These are phyloP conservation scores for Brenthis hecate DNA, from an alignment of 2,888 invertebrate species.

Conservation along the genomic window DNA sequence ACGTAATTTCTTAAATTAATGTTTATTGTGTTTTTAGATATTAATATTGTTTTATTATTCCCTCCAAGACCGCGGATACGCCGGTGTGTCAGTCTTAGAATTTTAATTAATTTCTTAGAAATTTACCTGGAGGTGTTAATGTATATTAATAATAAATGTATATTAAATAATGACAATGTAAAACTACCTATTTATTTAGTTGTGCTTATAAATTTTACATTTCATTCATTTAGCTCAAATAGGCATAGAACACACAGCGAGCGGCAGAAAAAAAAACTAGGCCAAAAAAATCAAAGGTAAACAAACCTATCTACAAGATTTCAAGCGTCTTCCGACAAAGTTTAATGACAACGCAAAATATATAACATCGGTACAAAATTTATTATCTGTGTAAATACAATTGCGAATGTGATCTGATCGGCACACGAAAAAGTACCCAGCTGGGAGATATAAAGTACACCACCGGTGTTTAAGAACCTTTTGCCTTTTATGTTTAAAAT, in stretches of 20 bases:
- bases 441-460: slow-evolving; percentile 38
- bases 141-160: no score
- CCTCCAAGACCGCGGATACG: no score
- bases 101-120: no score
- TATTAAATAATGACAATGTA: no score
- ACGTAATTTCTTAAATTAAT: no score
- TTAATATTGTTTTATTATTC: no score
- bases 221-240: neutral
- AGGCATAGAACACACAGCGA: neutral
- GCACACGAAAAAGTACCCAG: slow-evolving; percentile 43
- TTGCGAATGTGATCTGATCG: slow-evolving; percentile 42
- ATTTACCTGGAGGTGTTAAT: no score
- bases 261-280: neutral
- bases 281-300: neutral
- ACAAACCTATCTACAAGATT: slow-evolving; percentile 4
- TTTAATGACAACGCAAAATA: slow-evolving; percentile 36
- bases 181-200: no score
- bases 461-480: slow-evolving; percentile 24
- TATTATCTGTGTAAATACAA: slow-evolving; percentile 43
- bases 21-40: no score
- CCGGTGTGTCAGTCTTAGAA: no score
- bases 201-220: neutral
- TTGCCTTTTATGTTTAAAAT: slow-evolving; percentile 18
- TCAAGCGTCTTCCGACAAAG: slow-evolving; percentile 23
- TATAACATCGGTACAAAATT: slow-evolving; percentile 32